A percentile compares a stretch with the other conserved stretches of the same genome.
phyloP scores from a whole-genome alignment of 2,113 vertebrate species.

The Nothoprocta pentlandii region DNA sequence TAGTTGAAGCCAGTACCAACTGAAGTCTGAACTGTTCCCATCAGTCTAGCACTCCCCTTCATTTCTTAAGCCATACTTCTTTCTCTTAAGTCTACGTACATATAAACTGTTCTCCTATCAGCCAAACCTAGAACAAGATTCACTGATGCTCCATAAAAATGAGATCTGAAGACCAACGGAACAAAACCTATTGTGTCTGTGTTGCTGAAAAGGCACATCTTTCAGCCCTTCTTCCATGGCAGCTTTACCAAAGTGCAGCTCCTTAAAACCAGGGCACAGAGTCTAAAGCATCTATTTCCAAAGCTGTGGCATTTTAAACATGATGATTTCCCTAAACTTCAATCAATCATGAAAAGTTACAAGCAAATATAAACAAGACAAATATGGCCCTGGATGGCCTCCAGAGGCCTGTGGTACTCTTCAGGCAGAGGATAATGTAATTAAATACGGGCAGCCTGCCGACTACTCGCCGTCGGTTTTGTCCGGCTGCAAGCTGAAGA shows the following conservation, averaged over 20 bases:
- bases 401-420: conserved; percentile 48
- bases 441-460: conserved; percentile 14
- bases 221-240: not conserved
- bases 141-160: not conserved
- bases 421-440: conserved; percentile 27
- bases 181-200: not conserved
- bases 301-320: conserved; percentile 26
- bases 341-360: conserved; percentile 53
- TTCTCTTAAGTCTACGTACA: not conserved
- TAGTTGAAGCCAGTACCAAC: not conserved
- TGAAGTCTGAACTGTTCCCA: not conserved
- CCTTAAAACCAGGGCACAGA: not conserved
- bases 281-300: conserved; percentile 21
- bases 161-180: not conserved
- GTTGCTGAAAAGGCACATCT: not conserved
- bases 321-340: conserved; percentile 36
- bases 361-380: conserved; percentile 62
- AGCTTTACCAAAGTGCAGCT: not conserved
- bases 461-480: not conserved
- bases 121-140: not conserved
- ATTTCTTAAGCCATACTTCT: not conserved
- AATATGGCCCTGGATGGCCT: conserved; percentile 47
- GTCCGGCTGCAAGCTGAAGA: conserved; percentile 37
- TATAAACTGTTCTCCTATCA: not conserved
- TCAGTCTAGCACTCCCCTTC: not conserved